These are phyloP conservation scores for Botia almorhae DNA, from an alignment of 2,797 vertebrate genomes.

Conservation along the genomic window DNA sequence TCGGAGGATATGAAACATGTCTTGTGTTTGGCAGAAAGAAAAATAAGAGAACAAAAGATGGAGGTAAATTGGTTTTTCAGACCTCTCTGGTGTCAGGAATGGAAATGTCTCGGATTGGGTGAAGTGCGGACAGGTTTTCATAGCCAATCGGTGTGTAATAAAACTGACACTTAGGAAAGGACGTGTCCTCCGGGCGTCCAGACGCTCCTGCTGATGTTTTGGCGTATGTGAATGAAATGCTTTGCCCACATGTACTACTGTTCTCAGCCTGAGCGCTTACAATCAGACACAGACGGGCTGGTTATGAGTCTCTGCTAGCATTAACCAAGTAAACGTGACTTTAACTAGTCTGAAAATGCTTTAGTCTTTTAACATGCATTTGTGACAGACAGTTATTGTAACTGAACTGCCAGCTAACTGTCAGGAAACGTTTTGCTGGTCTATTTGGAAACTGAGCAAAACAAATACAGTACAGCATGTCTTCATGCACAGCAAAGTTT, in stretches of 20 bases:
- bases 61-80: conserved; percentile 56
- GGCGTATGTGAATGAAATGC: conserved; percentile 59
- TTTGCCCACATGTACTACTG: too few relatives aligned
- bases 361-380: too few relatives aligned
- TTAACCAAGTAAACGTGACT: too few relatives aligned
- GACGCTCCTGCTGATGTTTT: conserved; percentile 55
- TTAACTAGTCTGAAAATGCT: too few relatives aligned
- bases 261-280: too few relatives aligned
- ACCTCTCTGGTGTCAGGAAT: conserved; percentile 54
- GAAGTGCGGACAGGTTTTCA: conserved; percentile 67
- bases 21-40: conserved; percentile 30
- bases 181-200: conserved; percentile 50
- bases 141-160: conserved; percentile 46
- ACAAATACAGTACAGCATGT: conserved; percentile 62
- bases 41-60: conserved; percentile 23
- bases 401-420: too few relatives aligned
- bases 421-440: conserved; percentile 54
- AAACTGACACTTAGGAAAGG: conserved; percentile 61
- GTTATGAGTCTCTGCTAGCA: too few relatives aligned
- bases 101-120: conserved; percentile 58
- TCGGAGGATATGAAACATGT: conserved; percentile 19
- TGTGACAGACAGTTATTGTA: too few relatives aligned
- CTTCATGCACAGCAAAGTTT: conserved; percentile 59
- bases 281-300: too few relatives aligned
- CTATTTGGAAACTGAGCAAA: conserved; percentile 71